phyloP scores from a whole-genome alignment of 2,113 vertebrate genomes.

The Motacilla alba region DNA sequence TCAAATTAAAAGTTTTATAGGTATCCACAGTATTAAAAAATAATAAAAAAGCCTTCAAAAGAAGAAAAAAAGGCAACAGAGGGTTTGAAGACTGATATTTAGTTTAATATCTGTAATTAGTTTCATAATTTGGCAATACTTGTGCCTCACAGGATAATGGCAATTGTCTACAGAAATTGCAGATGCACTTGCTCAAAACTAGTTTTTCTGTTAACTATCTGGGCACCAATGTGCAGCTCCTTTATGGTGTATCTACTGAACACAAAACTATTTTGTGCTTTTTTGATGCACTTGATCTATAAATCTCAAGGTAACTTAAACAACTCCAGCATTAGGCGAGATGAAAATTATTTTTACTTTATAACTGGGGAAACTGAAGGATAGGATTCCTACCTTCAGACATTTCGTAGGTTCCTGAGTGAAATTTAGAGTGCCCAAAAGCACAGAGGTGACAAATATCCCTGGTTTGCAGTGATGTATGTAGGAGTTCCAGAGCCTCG shows the following conservation, averaged over 20 bases:
- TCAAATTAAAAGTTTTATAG: constrained; percentile 44
- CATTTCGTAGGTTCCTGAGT: not conserved
- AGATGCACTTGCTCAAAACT: not conserved
- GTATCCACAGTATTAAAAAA: constrained; percentile 16
- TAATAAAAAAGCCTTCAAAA: constrained; percentile 33
- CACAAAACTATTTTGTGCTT: not conserved
- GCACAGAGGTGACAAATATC: not conserved
- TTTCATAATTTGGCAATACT: constrained; percentile 40
- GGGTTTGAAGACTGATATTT: constrained; percentile 33
- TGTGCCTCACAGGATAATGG: not conserved
- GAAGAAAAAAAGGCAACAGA: constrained; percentile 4
- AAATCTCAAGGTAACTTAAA: not conserved
- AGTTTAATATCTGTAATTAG: constrained; percentile 57
- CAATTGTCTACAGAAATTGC: not conserved
- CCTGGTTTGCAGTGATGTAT: not conserved
- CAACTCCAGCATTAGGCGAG: not conserved
- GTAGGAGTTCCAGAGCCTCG: fast-evolving
- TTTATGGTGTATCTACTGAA: not conserved
- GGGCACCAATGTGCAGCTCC: not conserved
- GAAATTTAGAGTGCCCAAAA: not conserved
- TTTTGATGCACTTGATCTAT: not conserved
- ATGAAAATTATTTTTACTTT: not conserved
- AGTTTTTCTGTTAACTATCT: not conserved
- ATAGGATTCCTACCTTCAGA: not conserved
- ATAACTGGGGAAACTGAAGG: not conserved